Percentiles rank a stretch among this genome's conserved stretches.
phyloP scores from a whole-genome alignment of 2,113 vertebrate species.

The Hyperoodon ampullatus region DNA sequence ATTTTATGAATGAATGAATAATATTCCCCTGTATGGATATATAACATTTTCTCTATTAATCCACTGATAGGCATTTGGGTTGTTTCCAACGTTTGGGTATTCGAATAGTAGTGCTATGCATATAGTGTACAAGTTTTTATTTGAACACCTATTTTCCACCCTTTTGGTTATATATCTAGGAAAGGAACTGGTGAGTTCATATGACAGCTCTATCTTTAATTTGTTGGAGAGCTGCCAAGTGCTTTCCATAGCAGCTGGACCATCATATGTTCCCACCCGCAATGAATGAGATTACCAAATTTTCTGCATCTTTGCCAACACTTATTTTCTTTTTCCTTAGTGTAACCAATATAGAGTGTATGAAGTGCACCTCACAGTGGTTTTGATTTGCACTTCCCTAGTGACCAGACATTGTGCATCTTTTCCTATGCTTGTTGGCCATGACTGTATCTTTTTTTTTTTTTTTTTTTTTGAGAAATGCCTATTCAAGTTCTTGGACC shows the following conservation, averaged over 20 bases:
- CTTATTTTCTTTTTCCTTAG: not conserved
- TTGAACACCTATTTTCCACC: not conserved
- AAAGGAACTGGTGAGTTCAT: not conserved
- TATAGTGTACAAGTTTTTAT: not conserved
- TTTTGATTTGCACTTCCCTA: not conserved
- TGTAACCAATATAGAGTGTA: not conserved
- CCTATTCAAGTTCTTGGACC: not conserved
- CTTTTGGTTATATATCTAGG: not conserved
- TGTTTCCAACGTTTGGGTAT: not conserved
- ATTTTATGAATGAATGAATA: not conserved
- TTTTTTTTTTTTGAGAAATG: not conserved
- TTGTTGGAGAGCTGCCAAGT: not conserved
- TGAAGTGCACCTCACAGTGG: not conserved
- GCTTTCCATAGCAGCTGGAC: not conserved
- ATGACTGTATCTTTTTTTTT: not conserved
- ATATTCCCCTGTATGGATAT: not conserved
- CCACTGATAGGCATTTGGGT: not conserved
- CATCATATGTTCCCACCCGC: not conserved
- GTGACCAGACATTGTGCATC: not conserved
- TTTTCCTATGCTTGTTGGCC: not conserved
- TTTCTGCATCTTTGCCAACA: not conserved
- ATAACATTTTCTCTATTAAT: not conserved
- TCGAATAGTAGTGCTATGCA: not conserved
- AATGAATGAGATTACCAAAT: not conserved
- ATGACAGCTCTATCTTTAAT: not conserved